Evolutionary conservation across 2,113 vertebrate genomes (phyloP).

Genomic region (Formicarius rufipectus): DNA sequence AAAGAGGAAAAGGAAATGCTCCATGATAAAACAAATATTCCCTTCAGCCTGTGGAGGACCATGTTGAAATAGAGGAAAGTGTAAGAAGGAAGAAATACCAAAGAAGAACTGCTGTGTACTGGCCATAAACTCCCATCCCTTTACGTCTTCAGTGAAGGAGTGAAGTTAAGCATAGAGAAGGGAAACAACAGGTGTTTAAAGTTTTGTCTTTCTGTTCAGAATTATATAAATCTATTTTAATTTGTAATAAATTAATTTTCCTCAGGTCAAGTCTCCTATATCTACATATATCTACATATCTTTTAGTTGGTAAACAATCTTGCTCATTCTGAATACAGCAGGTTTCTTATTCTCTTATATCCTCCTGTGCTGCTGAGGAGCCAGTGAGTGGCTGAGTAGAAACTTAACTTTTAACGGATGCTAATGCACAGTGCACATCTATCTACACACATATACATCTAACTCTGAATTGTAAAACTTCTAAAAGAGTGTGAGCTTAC

Average conservation of each 20-base stretch:
- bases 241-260: neutral
- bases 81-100: neutral
- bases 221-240: neutral
- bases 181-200: neutral
- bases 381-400: neutral
- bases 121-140: rapidly evolving
- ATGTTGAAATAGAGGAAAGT: neutral
- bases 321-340: neutral
- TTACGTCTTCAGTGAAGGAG: neutral
- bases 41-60: neutral
- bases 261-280: neutral
- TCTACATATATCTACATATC: too few relatives aligned
- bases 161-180: neutral
- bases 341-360: neutral
- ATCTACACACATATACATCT: neutral
- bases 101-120: neutral
- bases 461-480: neutral
- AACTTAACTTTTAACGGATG: neutral
- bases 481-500: neutral
- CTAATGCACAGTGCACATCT: too few relatives aligned
- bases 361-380: neutral
- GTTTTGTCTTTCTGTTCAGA: neutral
- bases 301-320: neutral
- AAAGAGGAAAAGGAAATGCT: neutral
- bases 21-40: neutral